Percentiles rank a stretch among this genome's conserved stretches.
phyloP scores from a whole-genome alignment of 1,140 invertebrate species.

The Listronotus oregonensis region DNA sequence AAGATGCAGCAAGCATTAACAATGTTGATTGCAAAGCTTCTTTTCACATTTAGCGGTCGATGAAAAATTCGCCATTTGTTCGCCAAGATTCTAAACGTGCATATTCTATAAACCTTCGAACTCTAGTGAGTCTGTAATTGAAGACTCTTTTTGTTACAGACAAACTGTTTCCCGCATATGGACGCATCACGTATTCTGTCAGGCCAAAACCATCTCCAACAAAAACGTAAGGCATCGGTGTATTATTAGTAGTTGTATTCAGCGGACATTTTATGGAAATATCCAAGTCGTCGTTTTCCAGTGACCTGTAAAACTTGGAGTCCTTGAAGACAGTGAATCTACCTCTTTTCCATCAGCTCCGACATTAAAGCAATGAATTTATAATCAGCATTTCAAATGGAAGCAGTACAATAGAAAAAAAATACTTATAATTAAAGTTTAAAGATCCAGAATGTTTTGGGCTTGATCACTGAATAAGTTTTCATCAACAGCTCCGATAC shows the following conservation, averaged over 20 bases:
- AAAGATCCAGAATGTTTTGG: too few relatives aligned
- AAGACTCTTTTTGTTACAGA: slow-evolving; percentile 52
- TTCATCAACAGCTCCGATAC: too few relatives aligned
- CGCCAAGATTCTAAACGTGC: slow-evolving; percentile 48
- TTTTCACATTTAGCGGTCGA: slow-evolving; percentile 47
- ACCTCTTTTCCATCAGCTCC: too few relatives aligned
- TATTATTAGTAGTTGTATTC: slow-evolving; percentile 34
- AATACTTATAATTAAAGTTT: too few relatives aligned
- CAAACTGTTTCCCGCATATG: slow-evolving; percentile 52
- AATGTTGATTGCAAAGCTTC: slow-evolving; percentile 46
- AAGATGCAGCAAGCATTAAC: slow-evolving; percentile 47
- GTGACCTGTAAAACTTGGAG: too few relatives aligned
- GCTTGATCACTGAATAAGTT: too few relatives aligned
- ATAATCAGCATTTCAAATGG: too few relatives aligned
- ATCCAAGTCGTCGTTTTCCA: too few relatives aligned
- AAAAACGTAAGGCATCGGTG: slow-evolving; percentile 44
- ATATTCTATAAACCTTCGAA: slow-evolving; percentile 55
- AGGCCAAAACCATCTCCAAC: slow-evolving; percentile 53
- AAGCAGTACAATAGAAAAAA: too few relatives aligned
- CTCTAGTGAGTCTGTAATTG: slow-evolving; percentile 57
- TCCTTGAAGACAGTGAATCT: too few relatives aligned
- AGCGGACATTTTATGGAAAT: too few relatives aligned
- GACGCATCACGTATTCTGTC: slow-evolving; percentile 48
- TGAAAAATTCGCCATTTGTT: slow-evolving; percentile 56
- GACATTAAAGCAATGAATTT: too few relatives aligned